Evolutionary conservation across 2,888 invertebrate genomes (phyloP).

Genomic region (Leptinotarsa haldemani): DNA sequence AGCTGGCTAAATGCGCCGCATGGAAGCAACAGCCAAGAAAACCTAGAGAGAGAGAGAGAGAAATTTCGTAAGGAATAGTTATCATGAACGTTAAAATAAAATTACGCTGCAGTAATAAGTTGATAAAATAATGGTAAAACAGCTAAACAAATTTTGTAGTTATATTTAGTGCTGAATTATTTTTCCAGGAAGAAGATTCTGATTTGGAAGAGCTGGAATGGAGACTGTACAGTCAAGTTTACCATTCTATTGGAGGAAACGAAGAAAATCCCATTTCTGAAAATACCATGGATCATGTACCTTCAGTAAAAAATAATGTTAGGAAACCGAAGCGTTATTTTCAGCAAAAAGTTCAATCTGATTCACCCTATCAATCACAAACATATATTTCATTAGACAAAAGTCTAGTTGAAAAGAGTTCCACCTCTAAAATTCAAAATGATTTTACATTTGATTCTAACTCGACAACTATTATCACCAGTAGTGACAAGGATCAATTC

Average conservation of each 20-base stretch:
- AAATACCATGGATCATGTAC: not conserved
- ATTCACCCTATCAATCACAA: not conserved
- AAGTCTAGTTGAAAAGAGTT: not conserved
- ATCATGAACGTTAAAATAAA: not conserved
- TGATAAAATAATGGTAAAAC: slow-evolving; percentile 5
- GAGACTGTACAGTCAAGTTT: slow-evolving; percentile 60
- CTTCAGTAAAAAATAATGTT: not conserved
- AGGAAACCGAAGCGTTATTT: slow-evolving; percentile 32
- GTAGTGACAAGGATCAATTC: slow-evolving; percentile 2
- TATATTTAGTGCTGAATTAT: not conserved
- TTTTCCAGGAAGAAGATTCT: slow-evolving; percentile 40
- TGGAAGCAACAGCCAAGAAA: too few relatives aligned
- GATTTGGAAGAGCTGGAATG: slow-evolving; percentile 61
- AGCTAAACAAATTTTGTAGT: not conserved
- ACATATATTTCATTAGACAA: slow-evolving; percentile 11
- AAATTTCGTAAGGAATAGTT: not conserved
- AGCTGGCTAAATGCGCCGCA: too few relatives aligned
- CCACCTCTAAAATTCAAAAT: slow-evolving; percentile 14
- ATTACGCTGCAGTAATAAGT: not conserved
- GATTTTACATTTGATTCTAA: not conserved
- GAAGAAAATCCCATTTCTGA: slow-evolving; percentile 21
- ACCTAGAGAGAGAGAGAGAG: too few relatives aligned
- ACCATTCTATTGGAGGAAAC: slow-evolving; percentile 51
- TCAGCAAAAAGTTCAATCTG: not conserved
- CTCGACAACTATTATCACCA: not conserved